These are phyloP conservation scores for Solenopsis invicta DNA, from an alignment of 1,140 invertebrate species.

Conservation along the genomic window DNA sequence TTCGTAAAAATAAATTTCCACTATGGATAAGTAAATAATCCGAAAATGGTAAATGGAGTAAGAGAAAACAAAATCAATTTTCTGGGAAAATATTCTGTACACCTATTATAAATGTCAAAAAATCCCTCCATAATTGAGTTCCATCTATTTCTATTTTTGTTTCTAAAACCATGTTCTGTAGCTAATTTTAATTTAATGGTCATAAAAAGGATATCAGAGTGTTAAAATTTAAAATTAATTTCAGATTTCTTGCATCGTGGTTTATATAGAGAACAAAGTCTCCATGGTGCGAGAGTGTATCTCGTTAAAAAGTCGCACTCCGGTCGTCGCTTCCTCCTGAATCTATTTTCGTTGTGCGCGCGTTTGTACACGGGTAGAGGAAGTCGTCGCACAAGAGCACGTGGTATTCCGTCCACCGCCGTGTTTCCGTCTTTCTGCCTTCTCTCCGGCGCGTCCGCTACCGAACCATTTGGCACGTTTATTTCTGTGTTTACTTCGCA, in stretches of 20 bases:
- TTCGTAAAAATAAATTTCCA: not conserved
- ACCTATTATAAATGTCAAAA: not conserved
- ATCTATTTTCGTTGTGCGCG: slow-evolving; percentile 54
- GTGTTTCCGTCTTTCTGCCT: slow-evolving; percentile 58
- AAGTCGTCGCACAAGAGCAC: slow-evolving; percentile 36
- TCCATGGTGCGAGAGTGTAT: not conserved
- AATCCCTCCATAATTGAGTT: not conserved
- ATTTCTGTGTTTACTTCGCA: slow-evolving; percentile 57
- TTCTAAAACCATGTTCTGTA: not conserved
- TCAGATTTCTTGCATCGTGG: not conserved
- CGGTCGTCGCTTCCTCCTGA: slow-evolving; percentile 40
- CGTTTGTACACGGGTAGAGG: slow-evolving; percentile 29
- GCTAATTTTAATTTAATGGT: not conserved
- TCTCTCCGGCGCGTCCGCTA: slow-evolving; percentile 30
- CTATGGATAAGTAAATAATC: not conserved
- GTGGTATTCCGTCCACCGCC: slow-evolving; percentile 42
- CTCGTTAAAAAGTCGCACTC: slow-evolving; percentile 37
- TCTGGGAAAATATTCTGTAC: not conserved
- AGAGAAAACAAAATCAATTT: not conserved
- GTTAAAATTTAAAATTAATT: not conserved
- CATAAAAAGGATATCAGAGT: not conserved
- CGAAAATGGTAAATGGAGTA: not conserved
- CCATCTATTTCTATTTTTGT: not conserved
- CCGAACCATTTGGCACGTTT: slow-evolving; percentile 57
- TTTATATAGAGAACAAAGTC: slow-evolving; percentile 39